Conservation (phyloP, 1,140 invertebrate genomes). For the Leptinotarsa defecta region DNA sequence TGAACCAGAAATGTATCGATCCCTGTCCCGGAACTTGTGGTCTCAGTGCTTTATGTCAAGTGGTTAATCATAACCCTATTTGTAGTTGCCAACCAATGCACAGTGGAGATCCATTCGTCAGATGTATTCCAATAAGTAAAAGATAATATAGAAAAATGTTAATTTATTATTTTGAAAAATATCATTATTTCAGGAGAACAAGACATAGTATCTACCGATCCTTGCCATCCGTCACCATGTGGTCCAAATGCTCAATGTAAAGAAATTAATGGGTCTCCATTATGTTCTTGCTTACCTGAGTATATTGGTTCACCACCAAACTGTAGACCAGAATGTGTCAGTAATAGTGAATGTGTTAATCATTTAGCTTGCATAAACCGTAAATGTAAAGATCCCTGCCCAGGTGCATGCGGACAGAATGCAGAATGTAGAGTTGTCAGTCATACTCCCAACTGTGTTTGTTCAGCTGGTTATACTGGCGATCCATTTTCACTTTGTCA, state of each 20-base stretch:
- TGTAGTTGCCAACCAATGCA: conserved; percentile 59
- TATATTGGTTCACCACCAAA: conserved; percentile 72
- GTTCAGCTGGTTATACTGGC: conserved; percentile 65
- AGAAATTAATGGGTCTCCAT: conserved; percentile 62
- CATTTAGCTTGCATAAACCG: conserved; percentile 72
- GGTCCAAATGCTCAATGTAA: conserved; percentile 79
- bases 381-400: conserved; percentile 75
- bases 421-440: conserved; percentile 75
- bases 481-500: conserved; percentile 65
- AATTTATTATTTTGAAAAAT: not conserved
- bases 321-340: conserved; percentile 75
- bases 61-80: conserved; percentile 69
- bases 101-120: conserved; percentile 62
- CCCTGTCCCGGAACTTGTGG: conserved; percentile 71
- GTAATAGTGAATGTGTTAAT: conserved; percentile 73
- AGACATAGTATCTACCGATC: conserved; percentile 59
- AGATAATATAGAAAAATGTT: conserved; percentile 28
- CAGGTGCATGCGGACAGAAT: conserved; percentile 72
- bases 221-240: conserved; percentile 79
- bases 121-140: conserved; percentile 61
- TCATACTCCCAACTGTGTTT: conserved; percentile 77
- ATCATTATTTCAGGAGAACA: conserved; percentile 36
- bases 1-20: conserved; percentile 70
- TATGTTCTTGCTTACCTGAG: conserved; percentile 69
- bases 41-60: conserved; percentile 65